Conservation (phyloP, 2,113 vertebrate species). For the Microtus montanus region DNA sequence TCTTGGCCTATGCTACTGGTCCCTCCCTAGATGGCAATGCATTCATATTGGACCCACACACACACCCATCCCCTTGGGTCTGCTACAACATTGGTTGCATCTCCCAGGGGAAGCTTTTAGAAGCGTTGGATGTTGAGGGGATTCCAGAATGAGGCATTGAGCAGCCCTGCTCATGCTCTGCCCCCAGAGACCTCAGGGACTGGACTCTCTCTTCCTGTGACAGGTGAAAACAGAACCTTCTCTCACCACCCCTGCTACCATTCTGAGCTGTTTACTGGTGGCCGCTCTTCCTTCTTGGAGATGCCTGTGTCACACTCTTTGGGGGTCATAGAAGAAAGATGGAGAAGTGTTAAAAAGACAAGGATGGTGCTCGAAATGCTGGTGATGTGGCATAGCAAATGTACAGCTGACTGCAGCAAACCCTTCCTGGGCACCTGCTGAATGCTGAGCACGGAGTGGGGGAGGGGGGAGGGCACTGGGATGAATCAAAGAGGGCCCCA, state of each 20-base stretch:
- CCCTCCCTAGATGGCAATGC: not conserved
- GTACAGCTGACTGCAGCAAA: slow-evolving; percentile 25
- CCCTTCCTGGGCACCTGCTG: slow-evolving; percentile 58
- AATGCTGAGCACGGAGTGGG: not conserved
- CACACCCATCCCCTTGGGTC: not conserved
- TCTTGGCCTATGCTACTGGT: not conserved
- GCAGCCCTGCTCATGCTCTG: not conserved
- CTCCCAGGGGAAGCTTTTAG: not conserved
- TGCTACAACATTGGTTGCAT: not conserved
- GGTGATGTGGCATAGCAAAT: not conserved
- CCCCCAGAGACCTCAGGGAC: not conserved
- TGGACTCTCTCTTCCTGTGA: slow-evolving; percentile 26
- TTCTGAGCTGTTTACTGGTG: not conserved
- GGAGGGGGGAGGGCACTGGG: slow-evolving; percentile 28
- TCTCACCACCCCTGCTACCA: not conserved
- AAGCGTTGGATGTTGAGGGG: not conserved
- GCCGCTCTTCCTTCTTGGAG: slow-evolving; percentile 12
- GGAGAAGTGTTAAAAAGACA: slow-evolving; percentile 15
- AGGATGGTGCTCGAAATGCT: not conserved
- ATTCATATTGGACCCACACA: not conserved
- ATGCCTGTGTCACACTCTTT: not conserved
- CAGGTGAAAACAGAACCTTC: not conserved
- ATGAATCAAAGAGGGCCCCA: not conserved
- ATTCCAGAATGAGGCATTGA: slow-evolving; percentile 40
- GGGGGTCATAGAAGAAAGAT: not conserved